Conservation (phyloP, 2,113 vertebrate species). For the Copsychus sechellarum region DNA sequence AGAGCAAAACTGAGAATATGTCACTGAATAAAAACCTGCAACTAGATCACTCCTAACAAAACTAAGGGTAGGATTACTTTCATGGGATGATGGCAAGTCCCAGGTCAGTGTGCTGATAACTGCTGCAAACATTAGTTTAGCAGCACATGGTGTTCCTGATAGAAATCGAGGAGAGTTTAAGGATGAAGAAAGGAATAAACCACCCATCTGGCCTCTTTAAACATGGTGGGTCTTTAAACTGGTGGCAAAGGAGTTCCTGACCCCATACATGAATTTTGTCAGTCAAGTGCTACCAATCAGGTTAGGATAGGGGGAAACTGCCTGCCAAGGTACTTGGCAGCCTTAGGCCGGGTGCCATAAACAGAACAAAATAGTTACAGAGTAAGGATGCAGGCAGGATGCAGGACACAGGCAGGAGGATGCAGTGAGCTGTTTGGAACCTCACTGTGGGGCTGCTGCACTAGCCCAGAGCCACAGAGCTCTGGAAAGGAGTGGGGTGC, state of each 20-base stretch:
- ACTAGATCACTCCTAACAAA: background rate
- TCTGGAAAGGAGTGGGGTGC: background rate
- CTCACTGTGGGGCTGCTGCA: background rate
- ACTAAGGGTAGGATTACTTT: background rate
- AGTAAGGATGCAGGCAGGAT: background rate
- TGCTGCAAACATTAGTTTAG: background rate
- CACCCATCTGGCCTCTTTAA: background rate
- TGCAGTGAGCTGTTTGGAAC: background rate
- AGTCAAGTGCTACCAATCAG: background rate
- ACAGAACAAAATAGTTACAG: background rate
- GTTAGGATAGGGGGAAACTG: background rate
- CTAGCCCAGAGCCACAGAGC: background rate
- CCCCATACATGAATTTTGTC: background rate
- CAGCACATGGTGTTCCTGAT: background rate
- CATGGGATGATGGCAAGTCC: background rate
- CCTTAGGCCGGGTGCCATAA: background rate
- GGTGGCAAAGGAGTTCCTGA: background rate
- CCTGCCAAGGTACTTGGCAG: background rate
- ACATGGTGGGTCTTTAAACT: background rate
- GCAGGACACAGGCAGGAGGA: background rate
- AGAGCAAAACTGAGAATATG: background rate
- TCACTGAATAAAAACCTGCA: background rate
- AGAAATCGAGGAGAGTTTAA: background rate
- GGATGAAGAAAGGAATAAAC: background rate
- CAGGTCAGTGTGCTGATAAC: background rate